Conservation (phyloP, 2,888 invertebrate genomes). For the Dynastes grantii region DNA sequence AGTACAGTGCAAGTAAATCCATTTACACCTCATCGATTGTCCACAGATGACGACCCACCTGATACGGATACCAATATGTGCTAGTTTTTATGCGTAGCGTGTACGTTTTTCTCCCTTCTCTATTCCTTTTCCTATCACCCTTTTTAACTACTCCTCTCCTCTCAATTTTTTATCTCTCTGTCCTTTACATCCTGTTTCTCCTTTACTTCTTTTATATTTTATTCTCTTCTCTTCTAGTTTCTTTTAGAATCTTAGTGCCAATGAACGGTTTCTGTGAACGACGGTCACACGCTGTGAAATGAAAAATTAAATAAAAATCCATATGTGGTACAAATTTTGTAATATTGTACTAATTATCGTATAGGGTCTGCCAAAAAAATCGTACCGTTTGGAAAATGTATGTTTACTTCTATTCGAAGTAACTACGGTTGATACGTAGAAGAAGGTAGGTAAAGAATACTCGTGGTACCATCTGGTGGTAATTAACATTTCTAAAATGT, state of each 20-base stretch:
- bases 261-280: slow-evolving; percentile 52
- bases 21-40: slow-evolving; percentile 56
- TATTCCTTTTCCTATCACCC: neutral
- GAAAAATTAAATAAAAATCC: slow-evolving; percentile 7
- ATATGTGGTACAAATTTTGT: slow-evolving; percentile 49
- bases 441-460: too few relatives aligned
- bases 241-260: slow-evolving; percentile 55
- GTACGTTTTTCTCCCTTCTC: slow-evolving; percentile 2
- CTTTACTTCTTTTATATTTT: neutral
- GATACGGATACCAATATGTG: slow-evolving; percentile 60
- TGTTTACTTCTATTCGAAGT: too few relatives aligned
- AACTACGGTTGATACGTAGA: too few relatives aligned
- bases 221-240: slow-evolving; percentile 21
- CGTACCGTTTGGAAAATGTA: too few relatives aligned
- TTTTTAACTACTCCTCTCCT: neutral
- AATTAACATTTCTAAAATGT: too few relatives aligned
- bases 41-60: slow-evolving; percentile 53
- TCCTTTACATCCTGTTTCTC: too few relatives aligned
- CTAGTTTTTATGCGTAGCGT: slow-evolving; percentile 55
- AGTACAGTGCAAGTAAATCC: slow-evolving; percentile 57
- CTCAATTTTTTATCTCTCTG: too few relatives aligned
- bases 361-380: too few relatives aligned
- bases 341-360: slow-evolving; percentile 17
- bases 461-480: too few relatives aligned
- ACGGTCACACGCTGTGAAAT: slow-evolving; percentile 34